Percentiles rank a stretch among this genome's conserved stretches.
These are phyloP conservation scores for Gnatocerus cornutus DNA, from an alignment of 2,888 invertebrate genomes.

Conservation along the genomic window DNA sequence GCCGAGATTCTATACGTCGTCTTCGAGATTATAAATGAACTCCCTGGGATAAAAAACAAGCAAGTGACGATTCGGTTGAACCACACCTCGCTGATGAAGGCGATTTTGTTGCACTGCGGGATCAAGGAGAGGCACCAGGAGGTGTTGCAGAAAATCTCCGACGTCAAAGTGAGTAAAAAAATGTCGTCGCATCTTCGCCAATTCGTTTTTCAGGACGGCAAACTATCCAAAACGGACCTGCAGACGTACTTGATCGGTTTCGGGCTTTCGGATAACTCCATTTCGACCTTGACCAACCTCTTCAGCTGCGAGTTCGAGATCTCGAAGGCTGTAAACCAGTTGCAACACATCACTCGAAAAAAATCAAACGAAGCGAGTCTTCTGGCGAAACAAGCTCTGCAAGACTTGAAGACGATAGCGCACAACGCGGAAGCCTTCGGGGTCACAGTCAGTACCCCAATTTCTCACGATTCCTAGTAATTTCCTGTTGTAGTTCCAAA, in stretches of 20 bases:
- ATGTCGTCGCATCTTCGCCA: constrained; percentile 6
- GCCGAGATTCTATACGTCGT: constrained; percentile 89
- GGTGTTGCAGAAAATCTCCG: constrained; percentile 71
- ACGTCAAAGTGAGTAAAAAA: constrained; percentile 68
- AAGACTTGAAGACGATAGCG: constrained; percentile 84
- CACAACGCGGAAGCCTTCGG: constrained; percentile 83
- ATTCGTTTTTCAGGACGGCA: constrained; percentile 72
- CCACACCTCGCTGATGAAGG: constrained; percentile 84
- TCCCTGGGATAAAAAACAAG: constrained; percentile 78
- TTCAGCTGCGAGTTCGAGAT: constrained; percentile 80
- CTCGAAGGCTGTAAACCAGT: constrained; percentile 75
- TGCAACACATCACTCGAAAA: constrained; percentile 80
- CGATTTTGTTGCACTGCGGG: constrained; percentile 85
- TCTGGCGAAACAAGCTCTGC: constrained; percentile 80
- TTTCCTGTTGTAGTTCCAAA: constrained; percentile 73
- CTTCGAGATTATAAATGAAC: constrained; percentile 81
- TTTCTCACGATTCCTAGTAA: not conserved
- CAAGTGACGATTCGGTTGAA: constrained; percentile 84
- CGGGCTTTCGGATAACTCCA: constrained; percentile 80
- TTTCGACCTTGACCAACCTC: constrained; percentile 77
- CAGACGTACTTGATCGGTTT: constrained; percentile 80
- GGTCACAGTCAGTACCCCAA: constrained; percentile 76
- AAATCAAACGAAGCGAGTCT: constrained; percentile 78
- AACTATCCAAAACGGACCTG: constrained; percentile 80
- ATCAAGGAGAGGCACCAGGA: constrained; percentile 80